Evolutionary conservation across 2,797 vertebrate species (phyloP).

Genomic region (Buceros bicornis): DNA sequence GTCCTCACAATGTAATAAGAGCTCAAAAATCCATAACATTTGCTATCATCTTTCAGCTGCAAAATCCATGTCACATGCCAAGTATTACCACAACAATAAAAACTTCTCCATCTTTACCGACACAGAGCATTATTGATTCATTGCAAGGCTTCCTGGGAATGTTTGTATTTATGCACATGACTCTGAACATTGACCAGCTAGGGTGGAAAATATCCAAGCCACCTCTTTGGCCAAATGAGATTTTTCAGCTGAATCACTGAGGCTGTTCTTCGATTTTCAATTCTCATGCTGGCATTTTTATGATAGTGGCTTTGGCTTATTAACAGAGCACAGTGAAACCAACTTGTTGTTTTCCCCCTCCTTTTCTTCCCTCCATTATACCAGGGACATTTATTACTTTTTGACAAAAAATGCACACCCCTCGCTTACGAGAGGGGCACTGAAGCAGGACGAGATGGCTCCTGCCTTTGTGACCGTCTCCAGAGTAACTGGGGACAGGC

Average conservation of each 20-base stretch:
- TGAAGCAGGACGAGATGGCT: background rate
- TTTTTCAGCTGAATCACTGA: conserved; percentile 12
- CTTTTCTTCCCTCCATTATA: background rate
- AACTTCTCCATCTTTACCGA: conserved; percentile 10
- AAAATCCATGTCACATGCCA: background rate
- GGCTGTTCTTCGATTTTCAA: conserved; percentile 1
- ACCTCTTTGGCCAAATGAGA: conserved; percentile 3
- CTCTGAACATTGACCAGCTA: conserved; percentile 2
- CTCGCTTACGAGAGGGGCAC: background rate
- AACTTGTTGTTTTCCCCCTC: background rate
- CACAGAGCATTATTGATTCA: background rate
- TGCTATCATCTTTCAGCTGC: background rate
- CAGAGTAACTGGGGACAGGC: background rate
- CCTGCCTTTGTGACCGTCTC: background rate
- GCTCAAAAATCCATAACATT: conserved; percentile 53
- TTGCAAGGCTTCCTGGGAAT: conserved; percentile 14
- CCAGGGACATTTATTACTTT: background rate
- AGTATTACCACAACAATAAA: conserved; percentile 7
- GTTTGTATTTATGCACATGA: conserved; percentile 34
- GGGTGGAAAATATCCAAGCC: conserved; percentile 40
- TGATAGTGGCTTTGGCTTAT: conserved; percentile 11
- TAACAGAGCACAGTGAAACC: conserved; percentile 14
- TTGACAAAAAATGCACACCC: conserved; percentile 8
- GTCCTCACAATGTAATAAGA: conserved; percentile 25
- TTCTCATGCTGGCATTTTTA: conserved; percentile 2